Evolutionary conservation across 2,797 vertebrate genomes (phyloP).

Genomic region (Gymnodraco acuticeps): DNA sequence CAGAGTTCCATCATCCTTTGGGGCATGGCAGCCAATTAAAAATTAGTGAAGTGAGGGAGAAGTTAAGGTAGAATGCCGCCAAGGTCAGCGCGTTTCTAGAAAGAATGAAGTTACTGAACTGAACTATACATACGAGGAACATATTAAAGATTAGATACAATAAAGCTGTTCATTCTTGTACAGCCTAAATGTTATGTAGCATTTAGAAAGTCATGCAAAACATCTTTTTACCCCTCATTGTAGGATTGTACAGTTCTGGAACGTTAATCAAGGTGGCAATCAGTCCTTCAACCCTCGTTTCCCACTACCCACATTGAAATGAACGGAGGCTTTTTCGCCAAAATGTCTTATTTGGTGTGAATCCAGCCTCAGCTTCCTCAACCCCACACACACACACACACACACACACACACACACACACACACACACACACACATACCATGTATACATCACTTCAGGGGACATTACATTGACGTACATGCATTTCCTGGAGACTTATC

Average conservation of each 20-base stretch:
- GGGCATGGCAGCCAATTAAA: conserved; percentile 49
- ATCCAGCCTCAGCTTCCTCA: too few species aligned
- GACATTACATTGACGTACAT: too few species aligned
- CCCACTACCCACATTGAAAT: too few species aligned
- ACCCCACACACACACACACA: too few species aligned
- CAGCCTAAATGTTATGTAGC: background rate
- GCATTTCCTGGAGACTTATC: too few species aligned
- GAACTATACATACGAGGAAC: background rate
- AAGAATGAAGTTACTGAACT: conserved; percentile 18
- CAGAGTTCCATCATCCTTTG: conserved; percentile 33
- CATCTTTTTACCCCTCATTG: background rate
- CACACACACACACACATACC: too few species aligned
- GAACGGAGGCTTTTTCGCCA: too few species aligned
- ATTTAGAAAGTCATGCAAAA: too few species aligned
- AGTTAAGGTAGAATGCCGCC: conserved; percentile 19
- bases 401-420: too few species aligned
- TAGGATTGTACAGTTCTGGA: too few species aligned
- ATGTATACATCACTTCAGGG: too few species aligned
- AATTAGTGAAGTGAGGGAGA: conserved; percentile 28
- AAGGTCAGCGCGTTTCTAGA: conserved; percentile 15
- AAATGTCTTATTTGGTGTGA: too few species aligned
- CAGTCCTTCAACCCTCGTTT: background rate
- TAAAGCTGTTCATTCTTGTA: background rate
- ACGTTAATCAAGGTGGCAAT: background rate
- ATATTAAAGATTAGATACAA: background rate